Percentiles rank a stretch among this genome's conserved stretches.
These are phyloP conservation scores for Sylvia atricapilla DNA, from an alignment of 2,113 vertebrate species.

Conservation along the genomic window DNA sequence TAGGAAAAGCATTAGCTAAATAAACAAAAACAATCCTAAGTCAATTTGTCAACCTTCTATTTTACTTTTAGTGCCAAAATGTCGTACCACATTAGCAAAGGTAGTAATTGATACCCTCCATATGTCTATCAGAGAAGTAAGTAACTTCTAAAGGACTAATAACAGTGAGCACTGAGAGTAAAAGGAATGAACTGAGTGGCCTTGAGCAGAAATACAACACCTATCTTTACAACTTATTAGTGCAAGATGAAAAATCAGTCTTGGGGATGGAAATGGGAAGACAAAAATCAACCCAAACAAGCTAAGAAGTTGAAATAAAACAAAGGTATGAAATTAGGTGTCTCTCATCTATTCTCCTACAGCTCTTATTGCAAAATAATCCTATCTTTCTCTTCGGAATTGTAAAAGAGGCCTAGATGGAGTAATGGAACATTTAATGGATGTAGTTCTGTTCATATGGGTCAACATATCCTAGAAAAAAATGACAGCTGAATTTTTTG, in stretches of 20 bases:
- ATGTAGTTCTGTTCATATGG: not conserved
- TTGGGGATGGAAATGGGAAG: not conserved
- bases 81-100: not conserved
- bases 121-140: not conserved
- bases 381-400: not conserved
- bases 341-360: not conserved
- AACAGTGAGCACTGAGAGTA: not conserved
- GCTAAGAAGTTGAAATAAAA: not conserved
- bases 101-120: not conserved
- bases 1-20: not conserved
- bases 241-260: not conserved
- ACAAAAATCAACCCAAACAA: not conserved
- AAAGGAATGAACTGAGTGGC: not conserved
- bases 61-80: not conserved
- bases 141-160: not conserved
- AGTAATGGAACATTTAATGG: not conserved
- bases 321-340: not conserved
- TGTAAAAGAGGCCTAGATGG: not conserved
- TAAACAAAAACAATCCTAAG: not conserved
- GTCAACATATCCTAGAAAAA: not conserved
- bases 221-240: not conserved
- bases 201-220: not conserved
- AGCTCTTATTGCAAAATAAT: not conserved
- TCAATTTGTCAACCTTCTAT: not conserved
- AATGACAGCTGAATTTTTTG: not conserved